A percentile compares a stretch with the other conserved stretches of the same genome.
Evolutionary conservation across 2,888 invertebrate genomes (phyloP).

Genomic region (Sarcophaga subvicina): DNA sequence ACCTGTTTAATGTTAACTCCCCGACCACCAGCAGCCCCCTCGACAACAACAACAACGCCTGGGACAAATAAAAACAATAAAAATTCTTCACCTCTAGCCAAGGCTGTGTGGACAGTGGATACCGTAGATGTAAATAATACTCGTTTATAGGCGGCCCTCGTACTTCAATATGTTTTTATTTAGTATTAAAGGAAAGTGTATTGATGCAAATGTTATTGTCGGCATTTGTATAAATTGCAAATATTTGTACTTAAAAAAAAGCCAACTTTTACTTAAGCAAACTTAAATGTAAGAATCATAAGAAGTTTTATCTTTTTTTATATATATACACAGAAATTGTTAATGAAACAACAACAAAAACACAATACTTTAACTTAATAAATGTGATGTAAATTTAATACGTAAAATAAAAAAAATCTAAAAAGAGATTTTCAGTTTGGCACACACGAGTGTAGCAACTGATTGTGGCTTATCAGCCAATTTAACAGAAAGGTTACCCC

Average conservation of each 20-base stretch:
- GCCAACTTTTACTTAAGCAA: conserved; percentile 10
- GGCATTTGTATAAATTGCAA: not conserved
- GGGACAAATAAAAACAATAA: conserved; percentile 61
- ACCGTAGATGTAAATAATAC: conserved; percentile 74
- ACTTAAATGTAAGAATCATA: conserved; percentile 10
- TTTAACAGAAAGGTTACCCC: no score
- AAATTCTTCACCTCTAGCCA: conserved; percentile 73
- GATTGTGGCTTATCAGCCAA: no score
- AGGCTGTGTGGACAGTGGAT: conserved; percentile 76
- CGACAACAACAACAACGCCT: not conserved
- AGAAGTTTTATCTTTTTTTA: not conserved
- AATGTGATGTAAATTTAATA: no score
- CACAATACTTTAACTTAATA: no score
- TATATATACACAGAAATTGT: not conserved
- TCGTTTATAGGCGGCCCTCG: conserved; percentile 65
- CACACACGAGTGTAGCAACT: no score
- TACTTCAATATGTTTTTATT: not conserved
- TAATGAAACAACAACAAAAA: no score
- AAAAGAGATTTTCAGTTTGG: no score
- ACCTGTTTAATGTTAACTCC: conserved; percentile 78
- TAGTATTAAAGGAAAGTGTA: not conserved
- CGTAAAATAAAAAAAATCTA: no score
- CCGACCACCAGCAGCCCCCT: conserved; percentile 24
- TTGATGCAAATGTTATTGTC: not conserved
- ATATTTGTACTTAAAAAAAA: not conserved